Base-by-base conservation (phyloP, 1,140 invertebrate species). In the Spodoptera frugiperda region DNA sequence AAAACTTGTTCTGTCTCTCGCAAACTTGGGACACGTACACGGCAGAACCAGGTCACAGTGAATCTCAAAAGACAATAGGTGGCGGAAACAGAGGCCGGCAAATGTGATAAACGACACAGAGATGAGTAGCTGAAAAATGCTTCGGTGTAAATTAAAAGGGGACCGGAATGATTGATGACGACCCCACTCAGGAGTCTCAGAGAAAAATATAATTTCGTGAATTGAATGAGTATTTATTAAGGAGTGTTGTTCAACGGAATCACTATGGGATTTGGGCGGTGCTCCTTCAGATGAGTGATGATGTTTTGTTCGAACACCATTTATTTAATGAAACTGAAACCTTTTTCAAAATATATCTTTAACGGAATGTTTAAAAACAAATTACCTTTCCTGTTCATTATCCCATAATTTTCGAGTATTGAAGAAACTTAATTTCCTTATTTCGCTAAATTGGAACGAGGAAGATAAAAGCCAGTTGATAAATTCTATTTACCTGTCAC, bases 31-130 rank as follows among this genome's bases (percentile, higher is more conserved):
- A 46, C 55, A 48, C 19, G 14, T 70, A 70, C 21, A 44, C 46
- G 33, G 49, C 74, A 77, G 77, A 85, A 85, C 79, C 82, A 83
- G 85, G 82, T 83, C 85, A 78, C 79, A 70, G 77, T 78, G 83
- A 80, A 46, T 67, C 57, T 80, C 80, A 61, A 73, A 80, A 87
- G 84, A 87, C 84, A 87, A 87, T 84, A 80, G 82, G 48, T 51
- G 57, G 54, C 53, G 59, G 46, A 25, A 75, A 65, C 72, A 77
- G 53, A 74, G 78, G 81, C 73, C 51, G 67, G 49, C 65, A 57
- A 73, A 78, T 72, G 81, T 82, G 76, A 82, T 82, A 78, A 82
- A 82, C 76, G 81, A 82, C 65, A 61, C 57, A 17, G 51, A 25
- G 59, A 76, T 82, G 81, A 82, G 81, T 79, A 65, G 81, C 76